Evolutionary conservation across 23 tunicate genomes (phyloP), one percentile per base, ranked within the genome.

Genomic region (Diplosoma virens): DNA sequence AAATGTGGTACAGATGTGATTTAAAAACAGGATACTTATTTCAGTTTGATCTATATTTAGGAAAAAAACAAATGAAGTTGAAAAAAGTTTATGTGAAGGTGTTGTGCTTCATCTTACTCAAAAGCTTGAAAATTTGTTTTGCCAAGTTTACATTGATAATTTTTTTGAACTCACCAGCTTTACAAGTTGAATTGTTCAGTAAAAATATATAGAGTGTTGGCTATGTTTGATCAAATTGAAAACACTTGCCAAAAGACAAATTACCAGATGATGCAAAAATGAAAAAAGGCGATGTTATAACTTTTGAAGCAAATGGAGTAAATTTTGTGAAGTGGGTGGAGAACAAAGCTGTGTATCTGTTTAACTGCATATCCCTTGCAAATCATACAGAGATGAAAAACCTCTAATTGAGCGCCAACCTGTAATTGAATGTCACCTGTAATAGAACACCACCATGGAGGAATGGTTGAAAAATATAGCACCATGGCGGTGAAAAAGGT

Each of bases 1-100:
- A 63, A 28, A 63, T 63, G 69, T 63, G 69, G 69, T 63, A 36
- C n/a, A 29, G 34, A n/a, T 63, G 69, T n/a, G 34, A 63, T 23
- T 63, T 36, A 6, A 63, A 23, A 63, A 28, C 69, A 25, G 69
- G 69, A 11, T 63, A 63, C 30, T 36, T 63, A 2, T 63, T 28
- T 63, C 6, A 63, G 30, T 63, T 63, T 28, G 69, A 63, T 36
- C 6, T 63, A 2, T 63, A 63, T n/a, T 16, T 36, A 3, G 69
- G 69, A 29, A 63, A 63, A 23, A 63, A 63, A 30, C n/a, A n/a
- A n/a, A n/a, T n/a, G n/a, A 63, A 63, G 69, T 63, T 4, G 34
- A 63, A 23, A 9, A 25, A 5, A 36, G 69, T 4, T 36, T 63
- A 6, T 34, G 69, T 11, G 69, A 63, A 63, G 69, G 69, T 5